A percentile compares a stretch with the other conserved stretches of the same genome.
Conservation (phyloP, 23 tunicate genomes). For the Phallusia fumigata region DNA sequence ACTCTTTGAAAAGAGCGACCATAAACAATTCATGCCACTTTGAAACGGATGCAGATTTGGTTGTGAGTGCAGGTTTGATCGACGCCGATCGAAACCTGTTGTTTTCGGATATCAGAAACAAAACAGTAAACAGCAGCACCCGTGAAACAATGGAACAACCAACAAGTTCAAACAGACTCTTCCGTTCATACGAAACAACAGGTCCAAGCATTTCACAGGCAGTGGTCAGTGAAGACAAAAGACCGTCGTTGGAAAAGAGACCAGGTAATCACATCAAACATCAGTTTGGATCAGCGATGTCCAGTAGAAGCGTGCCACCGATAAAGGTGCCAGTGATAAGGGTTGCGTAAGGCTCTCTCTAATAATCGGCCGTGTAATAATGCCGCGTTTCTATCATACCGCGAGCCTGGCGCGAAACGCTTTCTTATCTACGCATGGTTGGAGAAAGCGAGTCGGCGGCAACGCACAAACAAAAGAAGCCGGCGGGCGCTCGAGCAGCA, state of each 20-base stretch:
- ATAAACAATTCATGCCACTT: neutral
- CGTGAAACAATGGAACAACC: neutral
- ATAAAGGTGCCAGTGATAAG: neutral
- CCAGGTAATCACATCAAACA: neutral
- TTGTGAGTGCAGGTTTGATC: neutral
- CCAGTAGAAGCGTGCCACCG: neutral
- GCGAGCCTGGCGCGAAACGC: too few species aligned
- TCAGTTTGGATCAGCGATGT: neutral
- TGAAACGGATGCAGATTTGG: slow-evolving; percentile 7
- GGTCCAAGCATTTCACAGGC: neutral
- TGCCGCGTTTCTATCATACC: too few species aligned
- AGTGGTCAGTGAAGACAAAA: neutral
- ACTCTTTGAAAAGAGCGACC: neutral
- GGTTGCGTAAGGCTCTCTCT: neutral
- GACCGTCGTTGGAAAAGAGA: neutral
- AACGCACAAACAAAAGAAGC: slow-evolving; percentile 21
- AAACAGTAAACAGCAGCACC: neutral
- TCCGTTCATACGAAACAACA: neutral
- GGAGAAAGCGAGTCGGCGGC: too few species aligned
- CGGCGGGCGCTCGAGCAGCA: slow-evolving; percentile 29
- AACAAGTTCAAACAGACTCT: neutral
- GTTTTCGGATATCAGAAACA: neutral
- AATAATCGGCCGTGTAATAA: too few species aligned
- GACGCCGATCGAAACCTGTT: neutral
- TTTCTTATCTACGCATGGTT: too few species aligned